These are phyloP conservation scores for Nematopogon swammerdamellus DNA, from an alignment of 2,888 invertebrate genomes.

Conservation along the genomic window DNA sequence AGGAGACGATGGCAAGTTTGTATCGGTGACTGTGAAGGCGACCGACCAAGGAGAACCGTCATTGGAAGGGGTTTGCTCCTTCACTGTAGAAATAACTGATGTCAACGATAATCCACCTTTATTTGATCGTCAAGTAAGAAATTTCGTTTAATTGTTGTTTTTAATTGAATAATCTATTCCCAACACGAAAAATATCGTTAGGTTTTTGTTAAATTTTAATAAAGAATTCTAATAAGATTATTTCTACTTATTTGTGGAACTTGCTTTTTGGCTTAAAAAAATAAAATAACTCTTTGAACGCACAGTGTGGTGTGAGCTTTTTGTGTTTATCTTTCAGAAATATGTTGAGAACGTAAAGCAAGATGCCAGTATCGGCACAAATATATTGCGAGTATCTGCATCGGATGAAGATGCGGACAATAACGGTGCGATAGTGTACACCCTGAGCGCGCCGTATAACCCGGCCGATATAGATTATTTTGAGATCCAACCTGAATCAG, in stretches of 20 bases:
- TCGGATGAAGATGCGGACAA: constrained; percentile 97
- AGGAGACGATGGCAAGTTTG: constrained; percentile 95
- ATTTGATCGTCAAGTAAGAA: constrained; percentile 87
- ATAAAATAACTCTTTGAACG: no score
- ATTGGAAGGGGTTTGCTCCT: constrained; percentile 96
- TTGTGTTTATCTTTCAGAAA: constrained; percentile 66
- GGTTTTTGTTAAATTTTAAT: no score
- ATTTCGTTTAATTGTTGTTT: no score
- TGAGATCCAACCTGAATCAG: constrained; percentile 94
- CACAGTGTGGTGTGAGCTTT: no score
- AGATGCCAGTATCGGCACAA: constrained; percentile 93
- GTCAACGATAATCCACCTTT: constrained; percentile 96
- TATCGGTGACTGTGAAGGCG: constrained; percentile 95
- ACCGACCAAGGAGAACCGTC: constrained; percentile 99
- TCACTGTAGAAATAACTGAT: constrained; percentile 96
- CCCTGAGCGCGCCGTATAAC: constrained; percentile 85
- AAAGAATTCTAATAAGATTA: no score
- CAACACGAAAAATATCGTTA: no score
- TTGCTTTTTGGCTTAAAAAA: no score
- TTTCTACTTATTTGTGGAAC: background rate
- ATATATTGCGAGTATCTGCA: constrained; percentile 91
- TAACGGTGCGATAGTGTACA: constrained; percentile 93
- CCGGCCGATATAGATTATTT: constrained; percentile 92
- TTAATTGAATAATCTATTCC: no score
- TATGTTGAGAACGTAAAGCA: constrained; percentile 96